These are phyloP conservation scores for Nettapus auritus DNA, from an alignment of 2,113 vertebrate genomes.

Conservation along the genomic window DNA sequence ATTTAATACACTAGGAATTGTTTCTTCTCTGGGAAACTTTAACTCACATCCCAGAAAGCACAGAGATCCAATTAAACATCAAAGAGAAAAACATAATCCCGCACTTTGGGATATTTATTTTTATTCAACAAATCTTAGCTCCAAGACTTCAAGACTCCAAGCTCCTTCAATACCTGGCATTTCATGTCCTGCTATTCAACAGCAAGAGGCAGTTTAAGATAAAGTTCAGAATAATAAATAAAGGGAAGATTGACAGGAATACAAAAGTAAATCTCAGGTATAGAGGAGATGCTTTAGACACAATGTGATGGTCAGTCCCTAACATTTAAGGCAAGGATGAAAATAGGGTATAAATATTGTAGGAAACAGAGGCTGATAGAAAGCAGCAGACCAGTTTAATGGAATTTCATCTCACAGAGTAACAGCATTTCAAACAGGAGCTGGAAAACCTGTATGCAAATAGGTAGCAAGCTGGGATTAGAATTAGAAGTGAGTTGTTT, in stretches of 20 bases:
- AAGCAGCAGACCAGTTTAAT: conserved; percentile 43
- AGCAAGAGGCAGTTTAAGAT: conserved; percentile 46
- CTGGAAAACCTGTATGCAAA: conserved; percentile 49
- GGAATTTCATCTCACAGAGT: conserved; percentile 40
- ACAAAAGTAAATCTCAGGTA: conserved; percentile 8
- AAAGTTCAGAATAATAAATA: conserved; percentile 72
- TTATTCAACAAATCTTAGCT: conserved; percentile 39
- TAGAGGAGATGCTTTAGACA: not conserved
- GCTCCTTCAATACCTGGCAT: conserved; percentile 44
- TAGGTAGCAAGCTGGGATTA: conserved; percentile 33
- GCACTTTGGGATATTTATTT: conserved; percentile 63
- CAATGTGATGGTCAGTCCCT: conserved; percentile 29
- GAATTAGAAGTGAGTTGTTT: not conserved
- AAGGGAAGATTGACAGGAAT: not conserved
- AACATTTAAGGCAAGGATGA: conserved; percentile 46
- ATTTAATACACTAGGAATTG: conserved; percentile 59
- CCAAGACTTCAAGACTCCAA: not conserved
- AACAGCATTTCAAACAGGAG: conserved; percentile 15
- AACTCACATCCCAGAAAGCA: conserved; percentile 57
- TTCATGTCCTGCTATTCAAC: conserved; percentile 45
- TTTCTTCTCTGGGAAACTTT: conserved; percentile 60
- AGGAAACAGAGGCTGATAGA: conserved; percentile 48
- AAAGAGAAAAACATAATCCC: conserved; percentile 53
- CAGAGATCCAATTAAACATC: conserved; percentile 74
- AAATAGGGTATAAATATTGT: conserved; percentile 49